phyloP scores from a whole-genome alignment of 2,888 invertebrate species.

The Cactoblastis cactorum region DNA sequence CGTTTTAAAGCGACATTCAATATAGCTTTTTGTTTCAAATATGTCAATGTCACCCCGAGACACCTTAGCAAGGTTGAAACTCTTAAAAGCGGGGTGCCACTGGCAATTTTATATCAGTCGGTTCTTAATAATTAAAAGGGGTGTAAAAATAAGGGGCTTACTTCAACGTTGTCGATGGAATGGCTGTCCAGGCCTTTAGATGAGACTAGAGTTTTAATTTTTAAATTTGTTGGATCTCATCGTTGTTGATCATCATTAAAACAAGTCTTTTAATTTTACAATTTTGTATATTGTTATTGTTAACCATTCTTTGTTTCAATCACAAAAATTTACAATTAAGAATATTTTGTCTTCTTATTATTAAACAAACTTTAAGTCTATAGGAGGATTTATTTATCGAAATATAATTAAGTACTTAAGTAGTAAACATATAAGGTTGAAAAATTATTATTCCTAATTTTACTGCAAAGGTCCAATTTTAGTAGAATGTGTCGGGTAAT shows the following conservation, averaged over 20 bases:
- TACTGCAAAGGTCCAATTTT: no score
- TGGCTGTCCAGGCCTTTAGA: not conserved
- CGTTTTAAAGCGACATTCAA: not conserved
- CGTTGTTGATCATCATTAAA: not conserved
- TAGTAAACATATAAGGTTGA: no score
- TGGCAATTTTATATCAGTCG: conserved; percentile 12
- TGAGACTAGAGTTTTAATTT: conserved; percentile 6
- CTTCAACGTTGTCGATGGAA: not conserved
- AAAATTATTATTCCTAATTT: no score
- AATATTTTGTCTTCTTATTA: no score
- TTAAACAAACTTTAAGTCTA: no score
- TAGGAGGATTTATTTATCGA: no score
- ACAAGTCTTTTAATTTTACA: no score
- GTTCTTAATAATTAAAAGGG: conserved; percentile 12
- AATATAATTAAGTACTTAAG: no score
- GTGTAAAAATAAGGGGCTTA: conserved; percentile 13
- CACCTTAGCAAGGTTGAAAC: conserved; percentile 7
- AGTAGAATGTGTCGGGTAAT: no score
- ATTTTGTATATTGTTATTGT: no score
- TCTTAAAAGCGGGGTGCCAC: not conserved
- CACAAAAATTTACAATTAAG: no score
- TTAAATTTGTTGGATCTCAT: conserved; percentile 8
- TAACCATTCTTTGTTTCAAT: no score
- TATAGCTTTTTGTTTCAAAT: not conserved
- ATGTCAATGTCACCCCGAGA: conserved; percentile 6